Evolutionary conservation across 2,113 vertebrate species (phyloP), one percentile per base, ranked within the genome.

Genomic region (Lepisosteus oculatus): DNA sequence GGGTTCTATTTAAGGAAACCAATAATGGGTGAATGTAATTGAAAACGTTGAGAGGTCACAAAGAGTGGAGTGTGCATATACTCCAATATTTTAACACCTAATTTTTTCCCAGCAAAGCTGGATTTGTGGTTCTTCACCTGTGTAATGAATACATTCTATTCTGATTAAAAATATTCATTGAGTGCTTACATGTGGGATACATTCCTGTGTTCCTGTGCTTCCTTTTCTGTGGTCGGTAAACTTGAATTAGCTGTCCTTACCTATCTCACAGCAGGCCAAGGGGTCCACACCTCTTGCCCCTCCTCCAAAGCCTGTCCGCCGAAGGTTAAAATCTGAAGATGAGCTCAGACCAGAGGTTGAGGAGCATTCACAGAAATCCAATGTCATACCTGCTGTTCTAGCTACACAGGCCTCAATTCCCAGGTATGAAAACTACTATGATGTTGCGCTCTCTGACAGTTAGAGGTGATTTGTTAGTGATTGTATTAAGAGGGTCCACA

Each of bases 271-370:
- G 55, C 72, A 99, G 97, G 85, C 85, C 80, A 98, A 98, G 91
- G 92, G 90, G 72, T 93, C 94, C 14, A 94, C 95, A 14, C 95
- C 97, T 3, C 89, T 98, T 79, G 97, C 95, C 78, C 97, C 97
- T 72, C 97, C 97, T 51, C 97, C 96, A 69, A 99, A 99, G 85
- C 97, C 97, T 62, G 89, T 98, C 65, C 93, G 96, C 63, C 93
- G 97, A 81, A 93, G 97, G 85, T 92, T 98, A 89, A 98, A 99
- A 87, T 99, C 97, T 5, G 97, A 99, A 84, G 97, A 99, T 77
- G 97, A 98, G 76, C 90, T 99, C 14, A 90, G 92, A 81, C 95
- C 95, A 2, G 97, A 99, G 80, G 87, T 87, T 17, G 97, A 98
- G 84, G 95, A 94, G 55, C 94, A 91, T 72, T 86, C 93, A 2